A percentile compares a stretch with the other conserved stretches of the same genome.
Conservation (phyloP, 2,888 invertebrate genomes). For the Cantharis flavilabris region DNA sequence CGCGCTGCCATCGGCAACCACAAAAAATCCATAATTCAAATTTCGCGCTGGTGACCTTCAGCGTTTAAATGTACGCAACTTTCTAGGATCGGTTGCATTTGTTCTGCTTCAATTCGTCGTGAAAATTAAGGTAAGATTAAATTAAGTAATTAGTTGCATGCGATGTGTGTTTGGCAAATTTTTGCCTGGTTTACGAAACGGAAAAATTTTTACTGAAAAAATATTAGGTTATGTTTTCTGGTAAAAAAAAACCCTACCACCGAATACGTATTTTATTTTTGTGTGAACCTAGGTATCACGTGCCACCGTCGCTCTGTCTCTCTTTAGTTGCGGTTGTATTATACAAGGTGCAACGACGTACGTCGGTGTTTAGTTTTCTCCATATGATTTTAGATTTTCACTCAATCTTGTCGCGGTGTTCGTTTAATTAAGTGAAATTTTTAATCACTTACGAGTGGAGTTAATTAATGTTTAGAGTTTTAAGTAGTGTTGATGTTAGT, state of each 20-base stretch:
- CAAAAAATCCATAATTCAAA: neutral
- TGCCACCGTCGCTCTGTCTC: neutral
- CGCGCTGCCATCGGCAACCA: neutral
- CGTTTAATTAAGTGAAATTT: slow-evolving; percentile 8
- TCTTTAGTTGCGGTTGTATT: neutral
- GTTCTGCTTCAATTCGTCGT: neutral
- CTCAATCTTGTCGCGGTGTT: slow-evolving; percentile 22
- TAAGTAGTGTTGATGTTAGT: neutral
- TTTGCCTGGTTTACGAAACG: neutral
- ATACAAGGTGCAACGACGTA: neutral
- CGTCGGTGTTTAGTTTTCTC: slow-evolving; percentile 15
- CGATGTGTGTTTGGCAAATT: neutral
- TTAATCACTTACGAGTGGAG: neutral
- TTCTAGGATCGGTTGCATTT: neutral
- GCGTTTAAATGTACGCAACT: neutral
- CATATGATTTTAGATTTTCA: slow-evolving; percentile 34
- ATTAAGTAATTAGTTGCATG: neutral
- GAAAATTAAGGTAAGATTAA: neutral
- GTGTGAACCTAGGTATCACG: neutral
- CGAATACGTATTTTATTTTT: neutral
- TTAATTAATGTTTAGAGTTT: neutral
- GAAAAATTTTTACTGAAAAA: neutral
- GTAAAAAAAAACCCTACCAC: neutral
- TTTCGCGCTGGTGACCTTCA: slow-evolving; percentile 7
- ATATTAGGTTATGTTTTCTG: neutral